Base-by-base conservation (phyloP, 1,140 invertebrate genomes). In the Drosophila nigromelanica region DNA sequence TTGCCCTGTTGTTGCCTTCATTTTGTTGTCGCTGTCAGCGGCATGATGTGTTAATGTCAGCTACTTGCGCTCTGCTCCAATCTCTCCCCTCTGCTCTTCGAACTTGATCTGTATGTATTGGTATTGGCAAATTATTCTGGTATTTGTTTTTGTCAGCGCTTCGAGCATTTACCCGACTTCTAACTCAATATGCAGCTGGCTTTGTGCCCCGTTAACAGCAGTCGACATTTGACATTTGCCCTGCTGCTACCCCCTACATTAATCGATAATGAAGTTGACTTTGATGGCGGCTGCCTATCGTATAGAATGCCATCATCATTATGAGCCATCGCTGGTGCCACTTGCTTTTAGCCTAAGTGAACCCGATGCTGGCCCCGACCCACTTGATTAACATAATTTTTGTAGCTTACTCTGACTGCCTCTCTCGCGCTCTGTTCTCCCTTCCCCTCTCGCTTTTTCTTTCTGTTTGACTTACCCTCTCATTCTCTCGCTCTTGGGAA, bases 1-100 rank as follows among this genome's bases (percentile, higher is more conserved):
- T 70, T 10, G 60, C 15, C 52, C 58, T 30, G 50, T 50, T 73
- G 52, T 58, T 64, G 50, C 55, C 54, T 35, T 27, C 54, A 48
- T 51, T 66, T 63, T 72, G 59, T 66, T 74, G 37, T 73, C 56
- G 72, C 85, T 78, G 83, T 83, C 83, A 89, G 63, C 73, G 59
- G 69, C 83, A 89, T 89, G 81, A 89, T 89, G 83, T 89, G 83
- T 80, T 89, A 89, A 89, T 89, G 80, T 76, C 79, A 83, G 80
- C 64, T 63, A 62, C 40, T 58, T 77, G 64, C 43, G 15, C 35
- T 54, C 43, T 68, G 62, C 62, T 39, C 51, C 14, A 27, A 40
- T 21, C 39, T 42, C 15, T 40, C 7, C 5, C 37, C 37, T 43
- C 54, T 30, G 24, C 27, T 3, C 27, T 30, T 10, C 21, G 18